Base-by-base conservation (phyloP, 1,140 invertebrate species). In the Adoxophyes honmai region DNA sequence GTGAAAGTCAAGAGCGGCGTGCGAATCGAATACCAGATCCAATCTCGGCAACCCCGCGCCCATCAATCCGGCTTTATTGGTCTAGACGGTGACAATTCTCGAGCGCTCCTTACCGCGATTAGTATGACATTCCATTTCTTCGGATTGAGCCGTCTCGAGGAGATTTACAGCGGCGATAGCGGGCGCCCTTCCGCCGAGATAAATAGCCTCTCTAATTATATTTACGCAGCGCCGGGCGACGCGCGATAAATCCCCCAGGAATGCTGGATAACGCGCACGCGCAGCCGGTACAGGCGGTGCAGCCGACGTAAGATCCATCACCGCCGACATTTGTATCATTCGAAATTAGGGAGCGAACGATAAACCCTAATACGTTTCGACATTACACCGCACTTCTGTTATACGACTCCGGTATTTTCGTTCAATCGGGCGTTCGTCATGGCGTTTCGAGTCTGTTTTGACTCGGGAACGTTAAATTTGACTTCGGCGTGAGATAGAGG, bases 171-270 rank as follows among this genome's bases (percentile, higher is more conserved):
- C 73, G 62, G 70, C 73, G 75, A 85, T 81, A 82, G 65, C 68
- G 62, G 63, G 75, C 73, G 79, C 76, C 77, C 81, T 81, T 85
- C 81, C 81, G 75, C 70, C 69, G 75, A 38, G 82, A 87, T 86
- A 83, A 85, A 87, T 84, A 78, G 81, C 74, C 72, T 66, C 77
- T 84, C 73, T 87, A 86, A 87, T 87, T 86, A 87, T 84, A 86
- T 87, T 87, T 85, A 87, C 81, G 81, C 76, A 73, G 78, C 74
- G 78, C 71, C 80, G 64, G 67, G 62, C 75, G 77, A 73, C 75
- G 64, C 68, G 64, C 70, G 64, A 79, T 83, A 85, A 80, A 84
- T 85, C 67, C 21, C 60, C 48, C 42, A 55, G 73, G 78, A 79
- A 81, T 81, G 75, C 62, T 64, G 66, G 75, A 76, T 76, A 81